phyloP scores from a whole-genome alignment of 2,113 vertebrate species.

The Sus scrofa region DNA sequence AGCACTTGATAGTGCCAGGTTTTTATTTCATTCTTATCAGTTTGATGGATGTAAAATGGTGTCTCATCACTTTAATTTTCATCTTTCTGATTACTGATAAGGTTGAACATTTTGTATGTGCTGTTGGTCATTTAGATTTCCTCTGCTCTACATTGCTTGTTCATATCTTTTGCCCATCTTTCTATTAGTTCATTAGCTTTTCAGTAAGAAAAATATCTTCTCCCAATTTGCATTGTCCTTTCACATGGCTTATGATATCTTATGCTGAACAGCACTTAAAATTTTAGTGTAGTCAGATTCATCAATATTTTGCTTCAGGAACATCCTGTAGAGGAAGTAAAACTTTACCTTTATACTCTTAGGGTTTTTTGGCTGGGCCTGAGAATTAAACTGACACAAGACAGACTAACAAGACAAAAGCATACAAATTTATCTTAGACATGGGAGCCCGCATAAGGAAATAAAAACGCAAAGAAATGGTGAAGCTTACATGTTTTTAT shows the following conservation, averaged over 20 bases:
- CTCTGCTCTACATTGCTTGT: neutral
- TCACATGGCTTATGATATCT: neutral
- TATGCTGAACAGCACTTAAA: neutral
- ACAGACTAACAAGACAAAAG: neutral
- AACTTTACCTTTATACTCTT: neutral
- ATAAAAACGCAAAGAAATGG: neutral
- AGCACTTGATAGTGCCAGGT: neutral
- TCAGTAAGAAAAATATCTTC: neutral
- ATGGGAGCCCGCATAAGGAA: neutral
- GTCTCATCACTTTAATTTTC: neutral
- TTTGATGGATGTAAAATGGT: neutral
- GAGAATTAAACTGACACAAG: constrained; percentile 2
- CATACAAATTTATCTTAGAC: neutral
- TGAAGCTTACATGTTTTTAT: neutral
- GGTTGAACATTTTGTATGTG: neutral
- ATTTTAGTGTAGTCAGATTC: neutral
- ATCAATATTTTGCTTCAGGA: neutral
- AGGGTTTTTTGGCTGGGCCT: neutral
- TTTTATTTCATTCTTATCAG: neutral
- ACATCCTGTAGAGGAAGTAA: neutral
- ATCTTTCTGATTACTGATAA: constrained; percentile 21
- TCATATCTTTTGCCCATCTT: neutral
- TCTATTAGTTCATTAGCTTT: neutral
- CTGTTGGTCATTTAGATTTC: neutral
- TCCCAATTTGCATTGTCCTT: neutral